phyloP scores from a whole-genome alignment of 2,113 vertebrate genomes.

The Colaptes auratus region DNA sequence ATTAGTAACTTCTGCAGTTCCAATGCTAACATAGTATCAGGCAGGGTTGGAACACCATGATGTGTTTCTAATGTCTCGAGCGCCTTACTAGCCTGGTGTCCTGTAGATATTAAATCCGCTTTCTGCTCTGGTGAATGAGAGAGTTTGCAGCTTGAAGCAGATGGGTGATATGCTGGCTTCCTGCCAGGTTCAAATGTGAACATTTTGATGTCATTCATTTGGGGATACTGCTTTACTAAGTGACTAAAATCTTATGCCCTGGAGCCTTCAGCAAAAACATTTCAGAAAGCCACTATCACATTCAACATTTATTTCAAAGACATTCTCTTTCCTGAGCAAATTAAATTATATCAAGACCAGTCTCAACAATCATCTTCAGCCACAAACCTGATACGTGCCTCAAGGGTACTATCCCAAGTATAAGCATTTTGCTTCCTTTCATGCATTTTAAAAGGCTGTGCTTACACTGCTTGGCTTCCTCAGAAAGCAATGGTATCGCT shows the following conservation, averaged over 20 bases:
- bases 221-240: background rate
- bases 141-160: background rate
- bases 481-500: background rate
- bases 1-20: background rate
- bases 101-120: background rate
- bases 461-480: background rate
- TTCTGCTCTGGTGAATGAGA: background rate
- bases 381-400: background rate
- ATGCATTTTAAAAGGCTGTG: background rate
- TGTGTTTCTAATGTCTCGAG: background rate
- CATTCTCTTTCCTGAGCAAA: background rate
- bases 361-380: conserved; percentile 8
- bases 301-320: conserved; percentile 9
- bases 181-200: background rate
- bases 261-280: background rate
- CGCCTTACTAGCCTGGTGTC: background rate
- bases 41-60: too few species aligned
- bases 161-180: background rate
- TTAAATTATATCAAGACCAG: conserved; percentile 15
- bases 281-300: background rate
- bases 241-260: background rate
- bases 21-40: background rate
- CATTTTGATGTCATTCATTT: background rate
- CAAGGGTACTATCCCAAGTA: background rate
- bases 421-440: background rate